Evolutionary conservation across 2,888 invertebrate species (phyloP).

Genomic region (Meloe dianella): DNA sequence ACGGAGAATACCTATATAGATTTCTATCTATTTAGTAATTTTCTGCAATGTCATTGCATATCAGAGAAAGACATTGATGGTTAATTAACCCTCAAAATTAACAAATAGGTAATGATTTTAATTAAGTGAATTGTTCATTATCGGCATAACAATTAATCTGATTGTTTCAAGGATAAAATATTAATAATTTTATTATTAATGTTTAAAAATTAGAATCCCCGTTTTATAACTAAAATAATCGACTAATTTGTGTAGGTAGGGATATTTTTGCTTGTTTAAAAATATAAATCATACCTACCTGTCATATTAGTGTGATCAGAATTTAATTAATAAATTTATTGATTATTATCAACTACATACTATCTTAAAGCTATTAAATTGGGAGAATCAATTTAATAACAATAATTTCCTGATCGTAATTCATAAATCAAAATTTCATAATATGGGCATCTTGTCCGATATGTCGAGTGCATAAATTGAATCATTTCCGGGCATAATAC

Average conservation of each 20-base stretch:
- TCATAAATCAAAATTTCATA: slow-evolving; percentile 41
- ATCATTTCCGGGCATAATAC: slow-evolving; percentile 49
- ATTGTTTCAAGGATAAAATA: background rate
- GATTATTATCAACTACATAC: background rate
- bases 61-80: background rate
- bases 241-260: background rate
- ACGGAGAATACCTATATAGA: background rate
- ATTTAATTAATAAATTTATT: slow-evolving; percentile 7
- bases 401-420: slow-evolving; percentile 20
- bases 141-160: background rate
- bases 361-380: background rate
- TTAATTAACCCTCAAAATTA: background rate
- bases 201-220: background rate
- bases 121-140: slow-evolving; percentile 7
- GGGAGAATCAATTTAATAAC: slow-evolving; percentile 12
- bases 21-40: background rate
- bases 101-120: background rate
- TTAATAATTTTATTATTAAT: background rate
- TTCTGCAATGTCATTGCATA: background rate
- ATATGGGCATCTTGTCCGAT: slow-evolving; percentile 41
- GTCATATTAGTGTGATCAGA: slow-evolving; percentile 10
- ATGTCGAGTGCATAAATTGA: slow-evolving; percentile 43
- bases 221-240: background rate
- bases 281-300: background rate
- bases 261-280: background rate